A percentile compares a stretch with the other conserved stretches of the same genome.
Conservation (phyloP, 2,797 vertebrate genomes). For the Steatocranus sp. region DNA sequence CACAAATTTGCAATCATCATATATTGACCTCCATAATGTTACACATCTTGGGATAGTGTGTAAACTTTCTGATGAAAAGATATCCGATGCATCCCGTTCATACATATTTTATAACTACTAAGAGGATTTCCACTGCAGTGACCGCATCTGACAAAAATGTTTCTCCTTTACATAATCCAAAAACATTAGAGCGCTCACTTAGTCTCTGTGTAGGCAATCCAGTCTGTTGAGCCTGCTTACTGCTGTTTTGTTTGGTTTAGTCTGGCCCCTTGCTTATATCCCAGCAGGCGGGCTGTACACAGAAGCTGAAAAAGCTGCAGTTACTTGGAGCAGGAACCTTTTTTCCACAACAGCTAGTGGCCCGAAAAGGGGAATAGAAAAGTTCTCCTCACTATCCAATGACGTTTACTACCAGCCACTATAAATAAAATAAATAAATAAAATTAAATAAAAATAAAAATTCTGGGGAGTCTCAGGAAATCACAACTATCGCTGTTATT, state of each 20-base stretch:
- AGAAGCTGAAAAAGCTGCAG: constrained; percentile 60
- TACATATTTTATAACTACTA: background rate
- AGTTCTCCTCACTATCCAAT: constrained; percentile 31
- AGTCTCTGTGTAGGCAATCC: background rate
- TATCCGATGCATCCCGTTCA: background rate
- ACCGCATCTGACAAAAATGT: background rate
- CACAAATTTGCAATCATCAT: background rate
- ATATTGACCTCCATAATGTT: background rate
- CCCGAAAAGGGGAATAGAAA: constrained; percentile 2
- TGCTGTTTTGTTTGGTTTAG: constrained; percentile 59
- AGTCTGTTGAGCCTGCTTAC: background rate
- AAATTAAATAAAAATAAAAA: constrained; percentile 19
- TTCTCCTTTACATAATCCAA: background rate
- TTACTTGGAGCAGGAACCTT: constrained; percentile 44
- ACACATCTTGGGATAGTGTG: background rate
- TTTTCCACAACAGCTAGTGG: constrained; percentile 52
- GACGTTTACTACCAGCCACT: constrained; percentile 37
- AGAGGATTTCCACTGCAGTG: background rate
- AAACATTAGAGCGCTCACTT: background rate
- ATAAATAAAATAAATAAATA: background rate
- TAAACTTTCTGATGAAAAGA: background rate
- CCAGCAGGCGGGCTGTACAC: constrained; percentile 58
- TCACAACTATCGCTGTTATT: constrained; percentile 66
- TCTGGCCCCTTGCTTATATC: constrained; percentile 43
- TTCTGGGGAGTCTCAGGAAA: constrained; percentile 66